Conservation (phyloP, 2,888 invertebrate species). For the Trissolcus brochymenae region DNA sequence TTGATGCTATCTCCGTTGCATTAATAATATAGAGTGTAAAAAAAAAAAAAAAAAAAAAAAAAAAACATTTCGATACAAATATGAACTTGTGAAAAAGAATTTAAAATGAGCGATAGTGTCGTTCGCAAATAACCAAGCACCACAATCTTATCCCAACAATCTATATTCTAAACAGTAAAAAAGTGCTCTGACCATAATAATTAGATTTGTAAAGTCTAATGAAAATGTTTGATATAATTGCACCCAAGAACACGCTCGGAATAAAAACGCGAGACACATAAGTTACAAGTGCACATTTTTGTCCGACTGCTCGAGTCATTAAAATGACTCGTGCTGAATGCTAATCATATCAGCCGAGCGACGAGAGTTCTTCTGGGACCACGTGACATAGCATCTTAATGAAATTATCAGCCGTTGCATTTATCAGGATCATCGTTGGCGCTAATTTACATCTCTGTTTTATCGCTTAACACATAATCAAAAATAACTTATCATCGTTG, state of each 20-base stretch:
- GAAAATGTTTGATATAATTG: too few species aligned
- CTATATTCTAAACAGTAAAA: too few species aligned
- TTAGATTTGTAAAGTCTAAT: too few species aligned
- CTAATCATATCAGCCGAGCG: background rate
- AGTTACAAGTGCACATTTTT: slow-evolving; percentile 20
- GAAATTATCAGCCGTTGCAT: slow-evolving; percentile 9
- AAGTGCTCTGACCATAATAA: too few species aligned
- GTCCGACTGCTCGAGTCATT: slow-evolving; percentile 16
- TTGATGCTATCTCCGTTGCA: slow-evolving; percentile 18
- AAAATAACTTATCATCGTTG: slow-evolving; percentile 12
- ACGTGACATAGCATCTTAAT: slow-evolving; percentile 16
- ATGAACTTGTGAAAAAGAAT: too few species aligned
- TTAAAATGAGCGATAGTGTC: background rate
- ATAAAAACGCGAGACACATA: slow-evolving; percentile 3
- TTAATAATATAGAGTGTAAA: slow-evolving; percentile 15
- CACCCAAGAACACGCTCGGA: background rate
- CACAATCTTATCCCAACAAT: background rate
- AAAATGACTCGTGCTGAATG: slow-evolving; percentile 7
- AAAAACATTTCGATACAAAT: background rate
- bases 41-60: background rate
- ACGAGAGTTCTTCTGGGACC: slow-evolving; percentile 15
- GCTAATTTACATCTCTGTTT: slow-evolving; percentile 4
- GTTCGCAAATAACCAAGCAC: background rate
- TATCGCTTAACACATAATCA: slow-evolving; percentile 8
- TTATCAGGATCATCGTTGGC: background rate